A percentile compares a stretch with the other conserved stretches of the same genome.
phyloP scores from a whole-genome alignment of 2,888 invertebrate genomes.

The Hoplodrina blanda region DNA sequence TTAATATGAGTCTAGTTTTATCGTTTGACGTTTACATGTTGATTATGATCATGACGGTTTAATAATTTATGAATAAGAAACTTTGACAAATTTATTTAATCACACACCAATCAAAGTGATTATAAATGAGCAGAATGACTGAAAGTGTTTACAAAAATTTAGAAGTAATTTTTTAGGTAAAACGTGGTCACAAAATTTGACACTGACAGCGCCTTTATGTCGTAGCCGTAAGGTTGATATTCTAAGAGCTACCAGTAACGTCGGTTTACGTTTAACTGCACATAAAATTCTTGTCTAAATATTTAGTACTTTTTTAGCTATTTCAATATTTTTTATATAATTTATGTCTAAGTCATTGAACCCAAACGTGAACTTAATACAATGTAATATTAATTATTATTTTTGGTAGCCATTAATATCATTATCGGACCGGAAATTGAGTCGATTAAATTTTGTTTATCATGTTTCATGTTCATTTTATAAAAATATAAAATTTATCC shows the following conservation, averaged over 20 bases:
- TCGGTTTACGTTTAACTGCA: not conserved
- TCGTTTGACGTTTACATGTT: not conserved
- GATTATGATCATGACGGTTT: not conserved
- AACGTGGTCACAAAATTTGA: not conserved
- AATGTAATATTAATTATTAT: constrained; percentile 17
- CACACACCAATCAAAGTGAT: constrained; percentile 18
- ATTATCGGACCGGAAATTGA: constrained; percentile 39
- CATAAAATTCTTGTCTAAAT: not conserved
- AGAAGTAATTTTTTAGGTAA: too few species aligned
- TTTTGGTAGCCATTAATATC: constrained; percentile 17
- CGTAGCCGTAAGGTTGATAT: not conserved
- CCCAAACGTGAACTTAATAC: constrained; percentile 25
- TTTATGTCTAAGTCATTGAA: constrained; percentile 30
- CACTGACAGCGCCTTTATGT: not conserved
- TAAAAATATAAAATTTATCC: constrained; percentile 3
- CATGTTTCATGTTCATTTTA: constrained; percentile 7
- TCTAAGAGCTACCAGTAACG: not conserved
- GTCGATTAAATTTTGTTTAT: constrained; percentile 22
- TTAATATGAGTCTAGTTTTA: not conserved
- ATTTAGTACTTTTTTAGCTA: not conserved
- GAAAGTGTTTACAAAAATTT: too few species aligned
- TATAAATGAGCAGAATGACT: not conserved
- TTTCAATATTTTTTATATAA: constrained; percentile 13
- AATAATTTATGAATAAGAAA: constrained; percentile 6
- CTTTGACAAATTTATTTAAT: constrained; percentile 5